Percentiles rank a stretch among this genome's conserved stretches.
These are phyloP conservation scores for Leguminivora glycinivorella DNA, from an alignment of 1,140 invertebrate species.

Conservation along the genomic window DNA sequence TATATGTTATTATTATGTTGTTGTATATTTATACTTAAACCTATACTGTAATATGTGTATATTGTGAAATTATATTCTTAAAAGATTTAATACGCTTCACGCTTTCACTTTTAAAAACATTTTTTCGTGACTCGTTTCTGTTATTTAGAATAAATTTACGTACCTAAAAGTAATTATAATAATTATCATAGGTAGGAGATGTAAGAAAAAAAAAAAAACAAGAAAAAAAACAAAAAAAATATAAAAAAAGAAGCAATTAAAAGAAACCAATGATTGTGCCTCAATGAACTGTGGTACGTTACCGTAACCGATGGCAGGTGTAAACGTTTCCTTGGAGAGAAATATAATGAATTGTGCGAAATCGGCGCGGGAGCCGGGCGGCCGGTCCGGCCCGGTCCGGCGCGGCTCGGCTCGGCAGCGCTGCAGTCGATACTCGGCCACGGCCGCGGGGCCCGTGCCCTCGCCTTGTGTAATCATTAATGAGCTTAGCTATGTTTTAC, in stretches of 20 bases:
- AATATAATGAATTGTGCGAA: conserved; percentile 63
- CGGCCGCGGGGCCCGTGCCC: conserved; percentile 58
- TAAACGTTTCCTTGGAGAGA: conserved; percentile 61
- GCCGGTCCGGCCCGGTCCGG: conserved; percentile 42
- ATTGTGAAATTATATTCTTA: conserved; percentile 76
- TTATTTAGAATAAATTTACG: conserved; percentile 79
- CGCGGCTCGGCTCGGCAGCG: background rate
- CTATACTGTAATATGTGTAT: conserved; percentile 76
- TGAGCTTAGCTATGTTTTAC: conserved; percentile 77
- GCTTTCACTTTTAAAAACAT: conserved; percentile 71
- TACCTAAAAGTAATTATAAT: conserved; percentile 78
- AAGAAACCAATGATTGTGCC: conserved; percentile 79
- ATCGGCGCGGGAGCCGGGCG: conserved; percentile 42
- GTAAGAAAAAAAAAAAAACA: conserved; percentile 61
- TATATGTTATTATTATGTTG: conserved; percentile 78
- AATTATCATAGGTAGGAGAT: conserved; percentile 71
- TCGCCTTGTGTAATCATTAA: conserved; percentile 74
- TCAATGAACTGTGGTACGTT: conserved; percentile 79
- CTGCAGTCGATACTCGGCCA: conserved; percentile 59
- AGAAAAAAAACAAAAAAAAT: conserved; percentile 48
- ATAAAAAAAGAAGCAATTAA: conserved; percentile 71
- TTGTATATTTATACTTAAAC: conserved; percentile 76
- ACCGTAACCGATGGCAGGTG: conserved; percentile 74
- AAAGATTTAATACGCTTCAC: conserved; percentile 77
- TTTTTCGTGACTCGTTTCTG: conserved; percentile 75